Percentiles rank a stretch among this genome's conserved stretches.
Evolutionary conservation across 1,140 invertebrate genomes (phyloP).

Genomic region (Holcopasites calliopsidis): DNA sequence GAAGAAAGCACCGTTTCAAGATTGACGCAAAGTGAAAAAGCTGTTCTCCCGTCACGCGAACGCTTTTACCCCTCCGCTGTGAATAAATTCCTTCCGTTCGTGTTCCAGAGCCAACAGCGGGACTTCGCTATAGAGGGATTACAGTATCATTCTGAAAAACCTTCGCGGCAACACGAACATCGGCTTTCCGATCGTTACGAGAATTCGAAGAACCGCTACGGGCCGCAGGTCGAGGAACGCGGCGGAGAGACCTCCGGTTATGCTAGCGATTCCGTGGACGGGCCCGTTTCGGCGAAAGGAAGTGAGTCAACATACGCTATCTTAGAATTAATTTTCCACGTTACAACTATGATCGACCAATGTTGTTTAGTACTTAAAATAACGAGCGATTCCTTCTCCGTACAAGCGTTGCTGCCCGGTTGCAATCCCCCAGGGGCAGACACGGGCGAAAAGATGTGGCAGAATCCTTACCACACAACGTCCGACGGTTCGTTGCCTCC

Average conservation of each 20-base stretch:
- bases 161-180: conserved; percentile 38
- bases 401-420: conserved; percentile 7
- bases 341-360: not conserved
- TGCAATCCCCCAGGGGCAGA: conserved; percentile 43
- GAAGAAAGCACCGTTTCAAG: conserved; percentile 6
- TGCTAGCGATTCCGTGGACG: conserved; percentile 84
- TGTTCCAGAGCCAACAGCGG: conserved; percentile 58
- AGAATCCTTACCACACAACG: conserved; percentile 69
- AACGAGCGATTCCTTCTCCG: not conserved
- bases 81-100: conserved; percentile 7
- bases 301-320: conserved; percentile 12
- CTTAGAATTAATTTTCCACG: not conserved
- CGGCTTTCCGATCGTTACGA: conserved; percentile 45
- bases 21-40: conserved; percentile 27
- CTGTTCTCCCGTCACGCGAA: conserved; percentile 42
- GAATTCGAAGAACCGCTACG: conserved; percentile 39
- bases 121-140: conserved; percentile 61
- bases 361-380: not conserved
- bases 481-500: conserved; percentile 69
- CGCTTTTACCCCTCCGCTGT: not conserved
- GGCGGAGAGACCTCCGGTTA: conserved; percentile 87
- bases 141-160: conserved; percentile 60
- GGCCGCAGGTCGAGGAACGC: conserved; percentile 79
- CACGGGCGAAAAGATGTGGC: conserved; percentile 70
- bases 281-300: conserved; percentile 38